Base-by-base conservation (phyloP, 2,113 vertebrate genomes). In the Gallinago paraguaiae region DNA sequence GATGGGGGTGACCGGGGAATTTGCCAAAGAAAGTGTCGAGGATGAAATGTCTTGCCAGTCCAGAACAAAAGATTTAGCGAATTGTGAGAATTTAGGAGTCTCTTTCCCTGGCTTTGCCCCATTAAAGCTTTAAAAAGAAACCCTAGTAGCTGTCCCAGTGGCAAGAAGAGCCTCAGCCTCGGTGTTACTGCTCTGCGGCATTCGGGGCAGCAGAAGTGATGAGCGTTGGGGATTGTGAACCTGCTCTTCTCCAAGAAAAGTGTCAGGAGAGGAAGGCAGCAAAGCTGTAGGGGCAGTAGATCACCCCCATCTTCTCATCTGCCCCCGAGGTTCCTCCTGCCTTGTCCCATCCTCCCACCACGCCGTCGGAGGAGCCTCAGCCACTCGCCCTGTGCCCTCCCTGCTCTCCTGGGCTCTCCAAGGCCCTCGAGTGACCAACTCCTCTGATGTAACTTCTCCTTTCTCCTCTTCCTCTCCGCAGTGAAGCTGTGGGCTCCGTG, bases 241-340 rank as follows among this genome's bases (percentile, higher is more conserved):
- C 23, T 9, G 9, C 23, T 60, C 59, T 23, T 60, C 14, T 23
- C 39, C 4, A 1, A 31, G 79, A 39, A 41, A 51, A 7, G n/a
- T 2, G 8, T 19, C 2, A 4, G 31, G 48, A 71, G 57, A 56
- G 63, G 56, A 56, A 11, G 48, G 41, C 35, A 56, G 69, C 31
- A 19, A 43, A 43, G 70, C 54, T 2, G 0, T 2, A 0, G 39
- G 46, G 39, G 13, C 1, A 0, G 10, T 6, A 35, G 35, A 27
- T 67, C 8, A 2, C 9, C 27, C 67, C 30, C 19, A 2, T 71
- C 43, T 23, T 41, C 4, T 1, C 46, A 15, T 16, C 48, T 17
- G 50, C 39, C 33, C 31, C 22, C 39, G 3, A 4, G 33, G 61
- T 17, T 23, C 6, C 7, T 27, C 35, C 50, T 25, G 67, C 60